phyloP scores from a whole-genome alignment of 23 tunicate species.

The Styela plicata region DNA sequence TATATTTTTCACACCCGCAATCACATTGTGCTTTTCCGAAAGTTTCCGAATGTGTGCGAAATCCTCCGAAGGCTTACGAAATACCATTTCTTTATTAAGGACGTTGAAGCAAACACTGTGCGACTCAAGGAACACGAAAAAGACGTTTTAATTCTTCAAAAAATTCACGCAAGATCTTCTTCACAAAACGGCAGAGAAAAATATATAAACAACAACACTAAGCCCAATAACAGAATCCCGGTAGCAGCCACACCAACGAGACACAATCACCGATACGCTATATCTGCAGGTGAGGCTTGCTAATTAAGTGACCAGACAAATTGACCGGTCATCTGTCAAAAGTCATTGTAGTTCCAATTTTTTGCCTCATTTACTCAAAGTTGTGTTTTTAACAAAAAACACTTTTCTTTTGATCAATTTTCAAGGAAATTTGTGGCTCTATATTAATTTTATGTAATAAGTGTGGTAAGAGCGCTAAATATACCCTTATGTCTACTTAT shows the following conservation, averaged over 20 bases:
- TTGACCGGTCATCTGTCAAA: no score
- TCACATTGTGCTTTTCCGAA: no score
- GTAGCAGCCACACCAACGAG: constrained; percentile 48
- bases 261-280: constrained; percentile 40
- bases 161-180: constrained; percentile 44
- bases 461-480: no score
- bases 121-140: constrained; percentile 78
- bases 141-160: constrained; percentile 77
- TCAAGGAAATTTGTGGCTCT: no score
- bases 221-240: constrained; percentile 2
- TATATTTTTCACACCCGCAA: no score
- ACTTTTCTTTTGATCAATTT: no score
- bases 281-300: constrained; percentile 43
- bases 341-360: no score
- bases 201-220: constrained; percentile 7
- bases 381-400: no score
- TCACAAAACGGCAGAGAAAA: constrained; percentile 15
- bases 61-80: not conserved
- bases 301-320: no score
- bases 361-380: no score
- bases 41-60: not conserved
- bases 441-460: no score
- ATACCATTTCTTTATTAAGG: constrained; percentile 33
- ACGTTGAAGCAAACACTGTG: constrained; percentile 91
- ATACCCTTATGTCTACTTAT: no score